Percentiles rank a stretch among this genome's conserved stretches.
These are phyloP conservation scores for Epinotia brunnichana DNA, from an alignment of 2,888 invertebrate genomes.

Conservation along the genomic window DNA sequence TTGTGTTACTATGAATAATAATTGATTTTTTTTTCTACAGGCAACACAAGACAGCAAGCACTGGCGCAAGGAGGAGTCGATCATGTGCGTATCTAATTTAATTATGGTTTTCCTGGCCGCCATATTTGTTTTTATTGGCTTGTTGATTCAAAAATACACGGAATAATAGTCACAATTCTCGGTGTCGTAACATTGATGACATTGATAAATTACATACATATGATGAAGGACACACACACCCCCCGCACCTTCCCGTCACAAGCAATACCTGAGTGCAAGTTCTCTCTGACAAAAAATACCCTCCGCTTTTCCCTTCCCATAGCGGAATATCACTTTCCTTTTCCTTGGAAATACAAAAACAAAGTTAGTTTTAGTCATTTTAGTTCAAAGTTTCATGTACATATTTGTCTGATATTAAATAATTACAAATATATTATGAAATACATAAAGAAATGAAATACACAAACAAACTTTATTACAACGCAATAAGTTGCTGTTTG, in stretches of 20 bases:
- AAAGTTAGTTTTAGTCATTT: too few relatives aligned
- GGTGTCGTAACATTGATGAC: background rate
- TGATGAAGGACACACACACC: too few relatives aligned
- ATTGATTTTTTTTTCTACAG: constrained; percentile 27
- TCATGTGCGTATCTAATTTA: constrained; percentile 43
- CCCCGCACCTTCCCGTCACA: too few relatives aligned
- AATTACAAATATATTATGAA: too few relatives aligned
- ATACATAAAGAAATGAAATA: background rate
- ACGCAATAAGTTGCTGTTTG: background rate
- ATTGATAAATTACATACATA: too few relatives aligned
- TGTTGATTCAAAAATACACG: background rate
- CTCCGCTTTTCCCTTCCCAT: too few relatives aligned
- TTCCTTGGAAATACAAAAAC: too few relatives aligned
- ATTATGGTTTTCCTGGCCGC: constrained; percentile 3
- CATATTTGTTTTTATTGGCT: constrained; percentile 15
- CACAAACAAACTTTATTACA: background rate
- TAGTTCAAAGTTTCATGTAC: too few relatives aligned
- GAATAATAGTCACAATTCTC: background rate
- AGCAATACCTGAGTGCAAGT: too few relatives aligned
- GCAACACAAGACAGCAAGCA: constrained; percentile 32
- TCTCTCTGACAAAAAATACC: too few relatives aligned
- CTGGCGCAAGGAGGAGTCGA: constrained; percentile 43
- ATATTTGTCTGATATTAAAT: too few relatives aligned
- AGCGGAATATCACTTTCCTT: too few relatives aligned
- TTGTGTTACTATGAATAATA: background rate